Evolutionary conservation across 2,113 vertebrate species (phyloP), one percentile per base, ranked within the genome.

Genomic region (Lasiurus cinereus): DNA sequence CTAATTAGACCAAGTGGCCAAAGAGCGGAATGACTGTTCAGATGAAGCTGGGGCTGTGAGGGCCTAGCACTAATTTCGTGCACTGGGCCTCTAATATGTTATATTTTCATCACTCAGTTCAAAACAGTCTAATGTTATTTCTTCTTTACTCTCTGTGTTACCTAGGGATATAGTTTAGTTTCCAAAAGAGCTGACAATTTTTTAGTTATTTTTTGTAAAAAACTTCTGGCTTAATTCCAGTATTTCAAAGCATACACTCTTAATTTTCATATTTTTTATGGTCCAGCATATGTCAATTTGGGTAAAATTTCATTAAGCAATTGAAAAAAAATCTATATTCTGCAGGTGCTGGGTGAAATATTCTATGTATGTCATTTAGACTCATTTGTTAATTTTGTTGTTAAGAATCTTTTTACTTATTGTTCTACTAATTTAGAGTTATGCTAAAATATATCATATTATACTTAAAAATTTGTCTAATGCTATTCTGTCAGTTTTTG

Each of bases 231-330:
- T 83, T 78, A 95, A 83, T 77, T 77, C 16, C 39, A 83, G 14
- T 46, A 95, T 70, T 64, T 92, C 59, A 70, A 62, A 95, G 21
- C 46, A 52, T 22, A 88, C 11, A 95, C n/a, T 88, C 83, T 72
- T 52, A 52, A 52, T 52, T 83, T 83, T 54, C 5, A 62, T 74
- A 6, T 78, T 88, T 90, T 52, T 77, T 70, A 83, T 9, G 46
- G 21, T 64, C 29, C 22, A 72, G 52, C 11, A 62, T 39, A 39
- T 50, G 43, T 54, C 27, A 43, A 43, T 72, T 62, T 88, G 24
- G 54, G 21, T 33, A 19, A 84, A 83, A 70, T 22, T 62, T 92
- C 70, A 90, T 83, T 1, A 83, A 43, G 5, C 39, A 84, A 46
- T 62, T 84, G 31, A 95, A 76, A 76, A 39, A 88, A 80, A 86